Conservation (phyloP, 1,140 invertebrate genomes). For the Ruditapes philippinarum region DNA sequence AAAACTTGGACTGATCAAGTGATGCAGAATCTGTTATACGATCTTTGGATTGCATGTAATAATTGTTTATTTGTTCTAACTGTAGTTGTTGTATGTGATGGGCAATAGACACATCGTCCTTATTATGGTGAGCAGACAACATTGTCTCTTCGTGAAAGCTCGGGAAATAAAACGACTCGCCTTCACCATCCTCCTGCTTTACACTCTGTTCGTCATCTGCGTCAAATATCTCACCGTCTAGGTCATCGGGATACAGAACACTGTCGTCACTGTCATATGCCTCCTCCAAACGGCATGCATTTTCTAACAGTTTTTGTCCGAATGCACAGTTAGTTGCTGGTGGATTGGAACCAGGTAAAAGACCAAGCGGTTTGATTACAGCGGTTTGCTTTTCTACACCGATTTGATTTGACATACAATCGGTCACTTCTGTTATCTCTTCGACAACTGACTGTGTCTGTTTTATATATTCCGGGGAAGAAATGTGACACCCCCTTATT, state of each 20-base stretch:
- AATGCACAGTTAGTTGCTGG: constrained; percentile 16
- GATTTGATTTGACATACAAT: not conserved
- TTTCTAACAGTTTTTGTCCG: constrained; percentile 1
- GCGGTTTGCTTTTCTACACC: constrained; percentile 21
- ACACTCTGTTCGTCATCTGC: not conserved
- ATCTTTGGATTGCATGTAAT: not conserved
- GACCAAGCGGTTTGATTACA: constrained; percentile 15
- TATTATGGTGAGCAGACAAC: not conserved
- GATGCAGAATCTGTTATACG: constrained; percentile 3
- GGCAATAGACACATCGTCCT: not conserved
- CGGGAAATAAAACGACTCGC: constrained; percentile 37
- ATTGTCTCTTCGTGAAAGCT: constrained; percentile 48
- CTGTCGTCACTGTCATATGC: constrained; percentile 2
- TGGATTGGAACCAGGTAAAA: not conserved
- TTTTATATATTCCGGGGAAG: not conserved
- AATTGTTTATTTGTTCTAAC: constrained; percentile 9
- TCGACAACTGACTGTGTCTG: not conserved
- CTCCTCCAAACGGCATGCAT: constrained; percentile 1
- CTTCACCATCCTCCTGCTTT: not conserved
- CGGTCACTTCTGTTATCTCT: not conserved
- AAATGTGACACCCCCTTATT: not conserved
- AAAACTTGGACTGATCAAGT: constrained; percentile 8
- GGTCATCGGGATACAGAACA: constrained; percentile 5
- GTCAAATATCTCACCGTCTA: not conserved
- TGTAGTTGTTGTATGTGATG: constrained; percentile 36